These are phyloP conservation scores for Dyspetes luteomarginatus DNA, from an alignment of 2,888 invertebrate genomes.

Conservation along the genomic window DNA sequence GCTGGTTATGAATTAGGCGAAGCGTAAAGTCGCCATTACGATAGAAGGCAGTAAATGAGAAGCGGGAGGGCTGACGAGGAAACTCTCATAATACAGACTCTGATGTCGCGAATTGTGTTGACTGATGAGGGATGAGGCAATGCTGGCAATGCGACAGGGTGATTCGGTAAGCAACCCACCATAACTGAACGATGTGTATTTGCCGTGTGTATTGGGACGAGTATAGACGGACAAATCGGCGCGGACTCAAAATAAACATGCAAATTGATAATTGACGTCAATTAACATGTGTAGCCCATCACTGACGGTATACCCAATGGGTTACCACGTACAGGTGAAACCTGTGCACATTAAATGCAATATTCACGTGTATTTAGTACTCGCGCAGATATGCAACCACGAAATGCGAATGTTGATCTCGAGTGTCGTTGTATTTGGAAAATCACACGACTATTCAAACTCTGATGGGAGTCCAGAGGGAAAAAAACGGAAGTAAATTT, in stretches of 20 bases:
- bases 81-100: conserved; percentile 1
- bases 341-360: conserved; percentile 20
- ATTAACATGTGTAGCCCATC: conserved; percentile 52
- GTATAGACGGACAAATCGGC: conserved; percentile 19
- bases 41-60: conserved; percentile 27
- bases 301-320: conserved; percentile 18
- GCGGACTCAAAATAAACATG: conserved; percentile 64
- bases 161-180: conserved; percentile 62
- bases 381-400: not conserved
- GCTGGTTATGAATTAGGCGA: conserved; percentile 48
- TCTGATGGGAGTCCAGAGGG: not conserved
- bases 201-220: conserved; percentile 44
- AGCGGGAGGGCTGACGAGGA: not conserved
- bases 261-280: conserved; percentile 66
- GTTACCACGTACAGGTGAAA: not conserved
- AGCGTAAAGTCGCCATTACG: conserved; percentile 39
- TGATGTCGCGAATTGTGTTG: conserved; percentile 53
- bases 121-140: conserved; percentile 44
- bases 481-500: not conserved
- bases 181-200: conserved; percentile 60
- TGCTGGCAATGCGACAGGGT: too few relatives aligned
- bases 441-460: conserved; percentile 29
- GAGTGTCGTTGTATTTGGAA: conserved; percentile 2
- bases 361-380: not conserved
- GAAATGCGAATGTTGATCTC: not conserved